A percentile compares a stretch with the other conserved stretches of the same genome.
Conservation (phyloP, 2,888 invertebrate species). For the Ligdia adustata region DNA sequence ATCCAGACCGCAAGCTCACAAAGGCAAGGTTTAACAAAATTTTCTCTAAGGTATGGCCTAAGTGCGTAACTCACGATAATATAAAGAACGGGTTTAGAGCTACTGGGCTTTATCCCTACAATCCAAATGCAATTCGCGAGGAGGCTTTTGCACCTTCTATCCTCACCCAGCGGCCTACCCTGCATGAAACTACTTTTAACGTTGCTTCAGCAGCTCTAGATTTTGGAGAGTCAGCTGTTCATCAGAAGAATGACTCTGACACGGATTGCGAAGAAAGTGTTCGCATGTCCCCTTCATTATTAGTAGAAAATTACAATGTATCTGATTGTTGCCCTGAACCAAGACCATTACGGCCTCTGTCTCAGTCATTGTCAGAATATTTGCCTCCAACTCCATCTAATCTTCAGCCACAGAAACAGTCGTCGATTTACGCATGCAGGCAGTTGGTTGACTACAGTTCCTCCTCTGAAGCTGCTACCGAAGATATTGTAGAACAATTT, state of each 20-base stretch:
- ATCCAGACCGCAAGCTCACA: slow-evolving; percentile 6
- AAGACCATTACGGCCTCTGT: no score
- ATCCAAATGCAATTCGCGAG: background rate
- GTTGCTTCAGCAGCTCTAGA: no score
- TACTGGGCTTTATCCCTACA: background rate
- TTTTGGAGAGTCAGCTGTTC: background rate
- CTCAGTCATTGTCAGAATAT: no score
- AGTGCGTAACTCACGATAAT: background rate
- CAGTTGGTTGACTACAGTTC: background rate
- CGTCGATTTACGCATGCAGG: no score
- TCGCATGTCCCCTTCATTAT: no score
- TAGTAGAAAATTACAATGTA: no score
- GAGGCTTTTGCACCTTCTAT: slow-evolving; percentile 2
- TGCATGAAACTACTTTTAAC: background rate
- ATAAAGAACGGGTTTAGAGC: background rate
- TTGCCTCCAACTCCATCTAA: no score
- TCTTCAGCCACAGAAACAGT: no score
- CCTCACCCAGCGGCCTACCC: background rate
- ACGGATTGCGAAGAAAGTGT: no score
- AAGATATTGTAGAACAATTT: no score
- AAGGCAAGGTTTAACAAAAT: slow-evolving; percentile 12
- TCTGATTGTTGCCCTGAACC: background rate
- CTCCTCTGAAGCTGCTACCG: no score
- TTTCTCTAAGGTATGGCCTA: slow-evolving; percentile 12
- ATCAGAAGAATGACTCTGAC: no score